A percentile compares a stretch with the other conserved stretches of the same genome.
phyloP scores from a whole-genome alignment of 1,140 invertebrate genomes.

The Subanguina moxae region DNA sequence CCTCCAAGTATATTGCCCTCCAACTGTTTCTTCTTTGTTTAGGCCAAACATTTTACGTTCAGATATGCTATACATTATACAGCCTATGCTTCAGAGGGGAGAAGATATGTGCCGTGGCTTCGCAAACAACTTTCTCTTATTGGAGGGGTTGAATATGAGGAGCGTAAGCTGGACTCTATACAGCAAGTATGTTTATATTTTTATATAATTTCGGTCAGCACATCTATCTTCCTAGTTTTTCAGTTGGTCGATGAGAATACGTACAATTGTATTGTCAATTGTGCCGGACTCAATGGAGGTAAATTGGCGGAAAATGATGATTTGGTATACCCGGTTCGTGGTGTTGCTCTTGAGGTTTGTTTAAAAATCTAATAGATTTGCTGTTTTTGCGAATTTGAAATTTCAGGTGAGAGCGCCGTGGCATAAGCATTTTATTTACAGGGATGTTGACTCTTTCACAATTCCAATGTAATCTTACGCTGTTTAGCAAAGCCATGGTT shows the following conservation, averaged over 20 bases:
- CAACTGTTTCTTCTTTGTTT: background rate
- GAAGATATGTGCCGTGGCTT: conserved; percentile 51
- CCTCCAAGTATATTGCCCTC: conserved; percentile 23
- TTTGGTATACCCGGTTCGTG: conserved; percentile 45
- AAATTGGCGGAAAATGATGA: conserved; percentile 47
- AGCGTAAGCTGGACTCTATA: conserved; percentile 18
- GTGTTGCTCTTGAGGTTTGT: conserved; percentile 45
- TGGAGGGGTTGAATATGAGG: conserved; percentile 9
- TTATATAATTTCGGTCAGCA: conserved; percentile 9
- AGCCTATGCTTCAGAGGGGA: conserved; percentile 52
- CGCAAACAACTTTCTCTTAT: conserved; percentile 30
- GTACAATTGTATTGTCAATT: conserved; percentile 50
- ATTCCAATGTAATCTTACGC: conserved; percentile 36
- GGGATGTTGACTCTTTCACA: conserved; percentile 50
- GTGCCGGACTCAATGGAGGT: conserved; percentile 49
- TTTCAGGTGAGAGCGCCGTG: conserved; percentile 23
- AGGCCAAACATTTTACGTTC: conserved; percentile 1
- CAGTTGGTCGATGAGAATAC: conserved; percentile 31
- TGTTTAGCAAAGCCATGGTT: no score
- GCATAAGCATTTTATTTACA: conserved; percentile 51
- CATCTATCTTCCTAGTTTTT: conserved; percentile 3
- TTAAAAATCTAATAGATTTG: background rate
- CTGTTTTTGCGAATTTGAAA: conserved; percentile 15
- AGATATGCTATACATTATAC: conserved; percentile 55
- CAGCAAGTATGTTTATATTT: conserved; percentile 6